Evolutionary conservation across 1,140 invertebrate species (phyloP).

Genomic region (Solenopsis invicta): DNA sequence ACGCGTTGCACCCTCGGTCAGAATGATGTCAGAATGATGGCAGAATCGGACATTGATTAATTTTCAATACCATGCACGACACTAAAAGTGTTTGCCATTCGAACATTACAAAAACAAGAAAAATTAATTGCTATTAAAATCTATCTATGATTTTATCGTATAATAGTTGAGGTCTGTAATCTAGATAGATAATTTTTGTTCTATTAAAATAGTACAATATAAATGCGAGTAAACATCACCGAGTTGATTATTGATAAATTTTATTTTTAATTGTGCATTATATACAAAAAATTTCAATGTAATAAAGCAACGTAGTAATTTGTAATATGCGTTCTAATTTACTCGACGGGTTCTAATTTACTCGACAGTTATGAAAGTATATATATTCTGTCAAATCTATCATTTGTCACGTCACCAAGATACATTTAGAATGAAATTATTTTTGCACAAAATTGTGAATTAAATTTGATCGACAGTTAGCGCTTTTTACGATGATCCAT

Average conservation of each 20-base stretch:
- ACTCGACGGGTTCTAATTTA: not conserved
- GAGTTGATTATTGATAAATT: not conserved
- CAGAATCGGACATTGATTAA: slow-evolving; percentile 80
- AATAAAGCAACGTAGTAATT: not conserved
- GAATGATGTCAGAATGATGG: slow-evolving; percentile 65
- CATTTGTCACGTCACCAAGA: slow-evolving; percentile 5
- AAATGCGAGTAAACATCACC: not conserved
- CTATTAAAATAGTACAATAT: not conserved
- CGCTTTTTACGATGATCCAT: slow-evolving; percentile 52
- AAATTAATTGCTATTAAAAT: not conserved
- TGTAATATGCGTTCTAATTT: not conserved
- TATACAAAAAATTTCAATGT: not conserved
- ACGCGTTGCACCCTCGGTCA: slow-evolving; percentile 53
- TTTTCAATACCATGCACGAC: slow-evolving; percentile 58
- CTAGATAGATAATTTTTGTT: not conserved
- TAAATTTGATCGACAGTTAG: slow-evolving; percentile 54
- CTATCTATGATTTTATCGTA: not conserved
- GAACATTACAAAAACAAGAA: not conserved
- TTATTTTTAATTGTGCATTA: not conserved
- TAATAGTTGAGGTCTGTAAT: not conserved
- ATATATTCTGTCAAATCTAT: slow-evolving; percentile 11
- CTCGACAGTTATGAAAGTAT: not conserved
- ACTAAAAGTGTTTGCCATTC: slow-evolving; percentile 4
- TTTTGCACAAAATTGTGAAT: slow-evolving; percentile 19
- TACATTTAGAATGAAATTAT: slow-evolving; percentile 12